phyloP scores from a whole-genome alignment of 2,797 vertebrate genomes.

The Fundulus diaphanus region DNA sequence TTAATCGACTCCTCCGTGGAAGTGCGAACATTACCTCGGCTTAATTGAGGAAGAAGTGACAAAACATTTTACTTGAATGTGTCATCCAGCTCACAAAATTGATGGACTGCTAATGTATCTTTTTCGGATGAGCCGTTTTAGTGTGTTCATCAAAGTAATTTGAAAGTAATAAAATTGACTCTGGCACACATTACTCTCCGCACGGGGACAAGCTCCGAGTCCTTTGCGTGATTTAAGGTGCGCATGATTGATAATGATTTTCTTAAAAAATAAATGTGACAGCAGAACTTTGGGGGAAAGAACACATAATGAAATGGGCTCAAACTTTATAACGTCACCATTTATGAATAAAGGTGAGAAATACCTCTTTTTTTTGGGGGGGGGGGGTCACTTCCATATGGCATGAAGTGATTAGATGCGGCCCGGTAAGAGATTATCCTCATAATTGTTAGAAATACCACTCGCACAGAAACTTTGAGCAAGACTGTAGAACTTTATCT shows the following conservation, averaged over 20 bases:
- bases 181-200: conserved; percentile 56
- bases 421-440: no score
- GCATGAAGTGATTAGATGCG: neutral
- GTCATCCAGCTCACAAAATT: conserved; percentile 60
- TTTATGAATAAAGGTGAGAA: conserved; percentile 4
- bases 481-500: neutral
- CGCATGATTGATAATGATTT: conserved; percentile 39
- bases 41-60: conserved; percentile 68
- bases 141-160: conserved; percentile 68
- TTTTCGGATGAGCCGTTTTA: conserved; percentile 52
- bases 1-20: conserved; percentile 53
- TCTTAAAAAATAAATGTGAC: conserved; percentile 38
- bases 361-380: neutral
- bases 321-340: neutral
- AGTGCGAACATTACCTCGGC: conserved; percentile 49
- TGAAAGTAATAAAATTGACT: conserved; percentile 62
- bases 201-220: conserved; percentile 34
- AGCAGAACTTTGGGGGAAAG: conserved; percentile 13
- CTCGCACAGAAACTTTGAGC: neutral
- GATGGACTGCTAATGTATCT: conserved; percentile 62
- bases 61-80: conserved; percentile 53
- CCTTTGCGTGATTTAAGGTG: conserved; percentile 58
- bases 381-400: conserved; percentile 3
- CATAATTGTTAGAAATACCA: neutral
- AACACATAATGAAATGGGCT: neutral